Evolutionary conservation across 2,797 vertebrate species (phyloP).

Genomic region (Malurus leucopterus): DNA sequence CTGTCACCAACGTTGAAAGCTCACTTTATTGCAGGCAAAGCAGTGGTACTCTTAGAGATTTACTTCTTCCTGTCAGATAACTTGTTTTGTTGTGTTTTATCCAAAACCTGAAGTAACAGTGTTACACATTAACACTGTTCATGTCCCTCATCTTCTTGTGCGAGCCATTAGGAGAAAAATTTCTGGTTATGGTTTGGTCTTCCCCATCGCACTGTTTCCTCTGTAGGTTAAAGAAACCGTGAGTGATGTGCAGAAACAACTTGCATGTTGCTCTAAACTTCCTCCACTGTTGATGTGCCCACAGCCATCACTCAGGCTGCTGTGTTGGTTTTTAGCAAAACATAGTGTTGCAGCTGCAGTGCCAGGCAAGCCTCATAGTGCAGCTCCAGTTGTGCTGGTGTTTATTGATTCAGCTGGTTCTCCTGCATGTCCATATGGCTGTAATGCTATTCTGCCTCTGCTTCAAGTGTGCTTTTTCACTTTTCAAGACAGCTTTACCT

Average conservation of each 20-base stretch:
- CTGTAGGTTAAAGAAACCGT: not conserved
- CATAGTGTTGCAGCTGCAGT: not conserved
- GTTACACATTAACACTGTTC: not conserved
- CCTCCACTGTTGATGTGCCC: not conserved
- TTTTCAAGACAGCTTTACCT: not conserved
- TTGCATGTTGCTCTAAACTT: not conserved
- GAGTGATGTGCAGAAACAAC: not conserved
- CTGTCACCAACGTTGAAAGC: accelerated
- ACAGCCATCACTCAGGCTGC: not conserved
- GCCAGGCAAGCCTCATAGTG: not conserved
- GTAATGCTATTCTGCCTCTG: not conserved
- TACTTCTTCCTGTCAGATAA: not conserved
- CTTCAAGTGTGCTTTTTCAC: not conserved
- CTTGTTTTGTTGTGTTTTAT: not conserved
- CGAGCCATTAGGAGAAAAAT: not conserved
- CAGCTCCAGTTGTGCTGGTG: not conserved
- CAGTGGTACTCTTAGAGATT: not conserved
- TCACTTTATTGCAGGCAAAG: not conserved
- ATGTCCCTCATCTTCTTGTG: not conserved
- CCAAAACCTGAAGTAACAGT: not conserved
- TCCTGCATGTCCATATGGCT: not conserved
- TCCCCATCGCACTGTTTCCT: not conserved
- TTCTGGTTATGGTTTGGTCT: not conserved
- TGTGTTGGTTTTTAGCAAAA: not conserved
- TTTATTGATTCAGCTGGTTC: conserved; percentile 17